Conservation (phyloP, 37 sponge, comb jelly and placozoan species). For the Geodia barretti region DNA sequence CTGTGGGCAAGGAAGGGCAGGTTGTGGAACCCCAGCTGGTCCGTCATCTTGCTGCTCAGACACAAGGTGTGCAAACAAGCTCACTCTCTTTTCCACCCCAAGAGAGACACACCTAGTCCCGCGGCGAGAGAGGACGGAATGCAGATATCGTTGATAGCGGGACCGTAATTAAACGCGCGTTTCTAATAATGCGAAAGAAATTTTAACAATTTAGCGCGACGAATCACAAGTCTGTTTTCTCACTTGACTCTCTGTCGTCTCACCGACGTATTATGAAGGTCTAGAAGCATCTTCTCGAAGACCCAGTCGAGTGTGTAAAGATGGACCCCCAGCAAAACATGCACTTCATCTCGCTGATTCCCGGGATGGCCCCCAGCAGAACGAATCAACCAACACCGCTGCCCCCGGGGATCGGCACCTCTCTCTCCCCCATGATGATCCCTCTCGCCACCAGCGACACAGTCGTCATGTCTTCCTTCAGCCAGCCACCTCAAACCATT, state of each 20-base stretch:
- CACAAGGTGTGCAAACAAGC: neutral
- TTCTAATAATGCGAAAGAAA: neutral
- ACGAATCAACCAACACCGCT: neutral
- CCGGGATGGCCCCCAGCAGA: neutral
- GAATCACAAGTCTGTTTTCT: no score
- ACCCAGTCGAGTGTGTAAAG: no score
- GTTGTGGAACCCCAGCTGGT: slow-evolving; percentile 87
- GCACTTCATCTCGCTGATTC: neutral
- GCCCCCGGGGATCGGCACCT: neutral
- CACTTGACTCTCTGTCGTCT: no score
- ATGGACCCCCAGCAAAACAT: neutral
- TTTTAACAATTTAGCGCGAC: no score
- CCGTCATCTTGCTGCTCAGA: neutral
- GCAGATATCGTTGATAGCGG: no score
- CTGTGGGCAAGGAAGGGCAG: slow-evolving; percentile 92
- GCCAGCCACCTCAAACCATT: neutral
- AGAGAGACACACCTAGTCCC: neutral
- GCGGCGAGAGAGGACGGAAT: no score
- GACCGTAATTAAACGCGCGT: neutral
- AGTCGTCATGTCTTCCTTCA: neutral
- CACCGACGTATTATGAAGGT: no score
- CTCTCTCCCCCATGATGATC: neutral
- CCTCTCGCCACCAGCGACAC: neutral
- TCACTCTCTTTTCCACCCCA: no score
- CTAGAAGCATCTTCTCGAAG: no score